Percentiles rank a stretch among this genome's conserved stretches.
Evolutionary conservation across 1,140 invertebrate genomes (phyloP).

Genomic region (Diorhabda carinulata): DNA sequence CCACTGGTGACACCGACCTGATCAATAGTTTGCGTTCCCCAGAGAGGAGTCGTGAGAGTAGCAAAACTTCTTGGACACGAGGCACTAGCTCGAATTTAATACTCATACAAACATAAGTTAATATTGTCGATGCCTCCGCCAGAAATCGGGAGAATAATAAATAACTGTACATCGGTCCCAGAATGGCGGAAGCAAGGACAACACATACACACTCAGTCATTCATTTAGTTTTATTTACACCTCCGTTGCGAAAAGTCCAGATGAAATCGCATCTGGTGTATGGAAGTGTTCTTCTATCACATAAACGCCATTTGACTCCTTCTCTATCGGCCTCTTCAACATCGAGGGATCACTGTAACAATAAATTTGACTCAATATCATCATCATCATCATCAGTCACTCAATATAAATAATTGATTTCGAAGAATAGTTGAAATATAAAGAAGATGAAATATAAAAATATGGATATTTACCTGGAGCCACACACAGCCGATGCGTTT

Average conservation of each 20-base stretch:
- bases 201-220: constrained; percentile 34
- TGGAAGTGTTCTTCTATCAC: constrained; percentile 62
- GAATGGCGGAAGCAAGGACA: constrained; percentile 23
- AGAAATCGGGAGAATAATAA: constrained; percentile 32
- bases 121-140: constrained; percentile 26
- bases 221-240: constrained; percentile 52
- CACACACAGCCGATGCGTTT: constrained; percentile 42
- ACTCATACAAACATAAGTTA: constrained; percentile 36
- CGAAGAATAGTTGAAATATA: background rate
- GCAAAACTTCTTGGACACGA: constrained; percentile 31
- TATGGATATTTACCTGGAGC: constrained; percentile 35
- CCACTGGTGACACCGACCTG: constrained; percentile 31
- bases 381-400: too few species aligned
- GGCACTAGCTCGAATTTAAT: constrained; percentile 20
- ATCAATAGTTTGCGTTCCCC: constrained; percentile 30
- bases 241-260: constrained; percentile 59
- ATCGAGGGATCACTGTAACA: constrained; percentile 49
- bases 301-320: constrained; percentile 52
- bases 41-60: constrained; percentile 29
- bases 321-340: constrained; percentile 51
- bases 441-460: background rate
- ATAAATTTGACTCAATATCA: constrained; percentile 16
- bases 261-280: constrained; percentile 51
- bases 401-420: too few species aligned
- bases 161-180: constrained; percentile 35